Conservation (phyloP, 35 echinoderm and acorn worm genomes). For the Ptychodera flava region DNA sequence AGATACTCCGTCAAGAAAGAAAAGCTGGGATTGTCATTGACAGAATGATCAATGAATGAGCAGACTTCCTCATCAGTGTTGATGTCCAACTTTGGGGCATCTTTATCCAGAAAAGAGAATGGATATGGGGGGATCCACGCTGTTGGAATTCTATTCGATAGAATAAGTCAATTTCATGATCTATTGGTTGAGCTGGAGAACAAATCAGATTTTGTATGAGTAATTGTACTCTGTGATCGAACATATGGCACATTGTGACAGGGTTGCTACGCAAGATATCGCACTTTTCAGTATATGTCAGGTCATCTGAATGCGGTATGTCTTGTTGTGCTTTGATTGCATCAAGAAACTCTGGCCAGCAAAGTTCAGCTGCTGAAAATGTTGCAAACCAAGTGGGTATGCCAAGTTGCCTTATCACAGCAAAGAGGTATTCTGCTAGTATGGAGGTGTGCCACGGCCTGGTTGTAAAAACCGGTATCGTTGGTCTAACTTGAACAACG, state of each 20-base stretch:
- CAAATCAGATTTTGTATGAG: slow-evolving; percentile 15
- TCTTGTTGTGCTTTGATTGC: slow-evolving; percentile 3
- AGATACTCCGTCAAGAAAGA: too few relatives aligned
- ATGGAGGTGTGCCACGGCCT: slow-evolving; percentile 12
- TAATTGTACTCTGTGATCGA: slow-evolving; percentile 5
- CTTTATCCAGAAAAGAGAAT: slow-evolving; percentile 19
- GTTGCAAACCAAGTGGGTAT: slow-evolving; percentile 18
- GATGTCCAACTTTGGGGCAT: slow-evolving; percentile 18
- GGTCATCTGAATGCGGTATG: background rate
- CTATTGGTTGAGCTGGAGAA: slow-evolving; percentile 15
- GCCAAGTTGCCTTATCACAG: slow-evolving; percentile 20
- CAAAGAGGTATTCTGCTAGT: slow-evolving; percentile 21
- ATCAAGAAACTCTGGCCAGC: slow-evolving; percentile 3
- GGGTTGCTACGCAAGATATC: slow-evolving; percentile 3
- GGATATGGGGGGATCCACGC: slow-evolving; percentile 28
- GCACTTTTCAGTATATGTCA: slow-evolving; percentile 5
- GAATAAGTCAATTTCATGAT: slow-evolving; percentile 6
- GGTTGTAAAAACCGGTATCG: background rate
- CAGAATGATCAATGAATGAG: slow-evolving; percentile 42
- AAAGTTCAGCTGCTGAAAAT: slow-evolving; percentile 14
- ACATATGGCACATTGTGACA: background rate
- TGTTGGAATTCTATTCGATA: slow-evolving; percentile 25
- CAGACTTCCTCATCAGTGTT: slow-evolving; percentile 11
- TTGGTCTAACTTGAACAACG: background rate
- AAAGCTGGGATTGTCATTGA: too few relatives aligned